These are phyloP conservation scores for Bombus turneri DNA, from an alignment of 1,140 invertebrate genomes.

Conservation along the genomic window DNA sequence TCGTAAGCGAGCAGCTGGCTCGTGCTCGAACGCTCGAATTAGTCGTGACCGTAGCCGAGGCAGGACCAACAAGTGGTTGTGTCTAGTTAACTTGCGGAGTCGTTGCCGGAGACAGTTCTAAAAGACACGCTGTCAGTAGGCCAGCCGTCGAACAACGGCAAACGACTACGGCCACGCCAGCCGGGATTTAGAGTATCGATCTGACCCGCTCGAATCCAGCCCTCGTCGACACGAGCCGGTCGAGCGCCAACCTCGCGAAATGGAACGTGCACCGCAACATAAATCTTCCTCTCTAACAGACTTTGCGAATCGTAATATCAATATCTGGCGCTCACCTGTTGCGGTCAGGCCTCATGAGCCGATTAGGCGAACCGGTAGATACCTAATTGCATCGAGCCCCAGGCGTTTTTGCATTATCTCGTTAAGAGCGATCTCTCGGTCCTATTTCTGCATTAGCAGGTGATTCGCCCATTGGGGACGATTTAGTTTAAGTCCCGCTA, in stretches of 20 bases:
- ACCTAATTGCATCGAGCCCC: not conserved
- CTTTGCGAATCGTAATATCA: constrained; percentile 65
- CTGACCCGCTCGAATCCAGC: not conserved
- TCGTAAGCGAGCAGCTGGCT: constrained; percentile 15
- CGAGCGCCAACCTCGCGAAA: constrained; percentile 1
- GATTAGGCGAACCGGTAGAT: not conserved
- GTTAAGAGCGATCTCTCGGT: not conserved
- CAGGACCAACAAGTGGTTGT: constrained; percentile 66
- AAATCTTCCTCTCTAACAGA: constrained; percentile 52
- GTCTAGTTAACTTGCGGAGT: constrained; percentile 66
- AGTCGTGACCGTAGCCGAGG: constrained; percentile 56
- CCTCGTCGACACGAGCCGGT: not conserved
- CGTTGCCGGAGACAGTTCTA: constrained; percentile 64
- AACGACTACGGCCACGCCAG: constrained; percentile 3
- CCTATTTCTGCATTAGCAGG: not conserved
- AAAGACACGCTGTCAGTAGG: constrained; percentile 61
- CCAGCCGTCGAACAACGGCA: constrained; percentile 38
- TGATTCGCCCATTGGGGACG: too few species aligned
- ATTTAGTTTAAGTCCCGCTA: too few species aligned
- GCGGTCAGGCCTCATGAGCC: constrained; percentile 28
- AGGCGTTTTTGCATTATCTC: not conserved
- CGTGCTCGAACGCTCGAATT: constrained; percentile 52
- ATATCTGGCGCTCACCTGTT: constrained; percentile 64
- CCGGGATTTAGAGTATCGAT: constrained; percentile 34
- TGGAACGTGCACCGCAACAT: constrained; percentile 49